phyloP scores from a whole-genome alignment of 2,797 vertebrate genomes.

The Macropodus opercularis region DNA sequence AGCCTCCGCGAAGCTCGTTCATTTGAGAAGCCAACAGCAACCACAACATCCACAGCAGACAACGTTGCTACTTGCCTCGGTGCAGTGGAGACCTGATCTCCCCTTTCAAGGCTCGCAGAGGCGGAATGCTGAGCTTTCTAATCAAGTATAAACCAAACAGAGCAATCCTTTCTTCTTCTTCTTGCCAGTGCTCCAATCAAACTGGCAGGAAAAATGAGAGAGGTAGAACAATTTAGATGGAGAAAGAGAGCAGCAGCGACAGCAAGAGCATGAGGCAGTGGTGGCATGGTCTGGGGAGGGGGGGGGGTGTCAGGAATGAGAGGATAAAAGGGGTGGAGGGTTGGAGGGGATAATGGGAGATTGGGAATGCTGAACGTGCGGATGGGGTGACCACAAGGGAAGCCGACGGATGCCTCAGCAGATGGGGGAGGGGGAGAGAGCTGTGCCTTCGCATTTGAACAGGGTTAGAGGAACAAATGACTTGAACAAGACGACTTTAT shows the following conservation, averaged over 20 bases:
- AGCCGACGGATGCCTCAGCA: slow-evolving; percentile 52
- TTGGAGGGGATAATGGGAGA: slow-evolving; percentile 50
- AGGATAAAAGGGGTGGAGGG: slow-evolving; percentile 39
- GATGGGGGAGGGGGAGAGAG: slow-evolving; percentile 54
- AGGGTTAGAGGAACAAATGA: slow-evolving; percentile 33
- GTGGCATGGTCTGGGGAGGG: slow-evolving; percentile 49
- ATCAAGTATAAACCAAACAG: slow-evolving; percentile 44
- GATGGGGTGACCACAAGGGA: slow-evolving; percentile 66
- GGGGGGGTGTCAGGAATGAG: slow-evolving; percentile 52
- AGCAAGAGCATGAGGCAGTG: slow-evolving; percentile 53
- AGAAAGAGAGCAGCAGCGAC: slow-evolving; percentile 51
- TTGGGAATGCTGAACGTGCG: slow-evolving; percentile 58
- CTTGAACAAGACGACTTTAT: neutral
- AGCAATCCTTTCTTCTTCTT: slow-evolving; percentile 27
- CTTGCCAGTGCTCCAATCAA: slow-evolving; percentile 32
- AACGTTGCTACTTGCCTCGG: slow-evolving; percentile 86
- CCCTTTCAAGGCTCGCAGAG: slow-evolving; percentile 29
- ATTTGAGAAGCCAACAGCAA: slow-evolving; percentile 29
- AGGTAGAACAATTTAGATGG: slow-evolving; percentile 38
- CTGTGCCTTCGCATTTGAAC: slow-evolving; percentile 26
- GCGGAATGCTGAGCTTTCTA: slow-evolving; percentile 47
- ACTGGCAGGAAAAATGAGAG: slow-evolving; percentile 41
- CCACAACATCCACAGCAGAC: slow-evolving; percentile 50
- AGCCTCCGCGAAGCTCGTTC: slow-evolving; percentile 33
- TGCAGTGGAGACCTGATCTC: slow-evolving; percentile 57